Evolutionary conservation across 2,797 vertebrate species (phyloP).

Genomic region (Gambusia yucatana): DNA sequence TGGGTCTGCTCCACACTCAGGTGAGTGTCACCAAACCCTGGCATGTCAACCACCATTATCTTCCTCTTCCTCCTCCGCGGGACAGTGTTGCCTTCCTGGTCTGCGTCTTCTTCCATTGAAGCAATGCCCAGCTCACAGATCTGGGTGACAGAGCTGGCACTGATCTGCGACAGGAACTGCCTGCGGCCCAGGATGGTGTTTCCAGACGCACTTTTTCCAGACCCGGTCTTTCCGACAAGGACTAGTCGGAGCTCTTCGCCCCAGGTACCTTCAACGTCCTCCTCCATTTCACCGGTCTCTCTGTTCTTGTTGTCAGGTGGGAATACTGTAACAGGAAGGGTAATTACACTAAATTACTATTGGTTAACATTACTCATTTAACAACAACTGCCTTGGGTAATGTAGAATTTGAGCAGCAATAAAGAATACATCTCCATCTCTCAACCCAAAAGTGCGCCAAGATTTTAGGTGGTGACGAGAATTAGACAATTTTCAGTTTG

Average conservation of each 20-base stretch:
- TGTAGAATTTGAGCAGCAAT: neutral
- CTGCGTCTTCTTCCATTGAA: conserved; percentile 41
- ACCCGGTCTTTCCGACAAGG: conserved; percentile 80
- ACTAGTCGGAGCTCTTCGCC: conserved; percentile 77
- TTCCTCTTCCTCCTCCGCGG: conserved; percentile 35
- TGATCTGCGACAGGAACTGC: conserved; percentile 74
- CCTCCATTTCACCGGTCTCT: conserved; percentile 18
- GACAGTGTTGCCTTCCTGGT: conserved; percentile 3
- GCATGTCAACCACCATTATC: conserved; percentile 80
- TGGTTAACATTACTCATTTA: neutral
- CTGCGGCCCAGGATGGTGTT: conserved; percentile 81
- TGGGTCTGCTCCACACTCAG: conserved; percentile 63
- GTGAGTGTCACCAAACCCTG: conserved; percentile 81
- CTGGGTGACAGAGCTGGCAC: conserved; percentile 76
- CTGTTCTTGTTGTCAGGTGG: conserved; percentile 22
- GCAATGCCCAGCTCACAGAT: conserved; percentile 65
- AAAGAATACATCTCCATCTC: neutral
- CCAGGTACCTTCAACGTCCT: conserved; percentile 26
- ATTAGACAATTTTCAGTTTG: neutral
- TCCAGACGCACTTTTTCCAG: conserved; percentile 83
- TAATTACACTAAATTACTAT: neutral
- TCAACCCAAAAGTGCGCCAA: neutral
- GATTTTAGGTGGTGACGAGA: neutral
- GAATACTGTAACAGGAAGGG: conserved; percentile 17
- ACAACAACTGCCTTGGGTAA: neutral